Percentiles rank a stretch among this genome's conserved stretches.
phyloP scores from a whole-genome alignment of 2,888 invertebrate species.

The Tenthredo livida region DNA sequence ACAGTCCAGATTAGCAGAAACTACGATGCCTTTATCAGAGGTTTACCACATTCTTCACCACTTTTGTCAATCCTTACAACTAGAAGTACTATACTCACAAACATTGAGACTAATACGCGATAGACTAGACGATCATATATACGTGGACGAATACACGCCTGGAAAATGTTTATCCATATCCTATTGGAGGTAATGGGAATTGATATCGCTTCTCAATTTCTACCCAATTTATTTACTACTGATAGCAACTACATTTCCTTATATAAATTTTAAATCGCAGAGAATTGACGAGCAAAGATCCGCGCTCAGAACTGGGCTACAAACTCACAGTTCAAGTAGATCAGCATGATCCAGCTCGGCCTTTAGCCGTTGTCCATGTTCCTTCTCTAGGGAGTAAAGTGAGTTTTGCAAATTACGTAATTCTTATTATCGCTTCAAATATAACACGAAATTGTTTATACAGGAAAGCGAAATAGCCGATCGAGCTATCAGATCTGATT shows the following conservation, averaged over 20 bases:
- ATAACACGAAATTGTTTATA: conserved; percentile 43
- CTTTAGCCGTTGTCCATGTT: conserved; percentile 86
- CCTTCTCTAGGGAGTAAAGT: conserved; percentile 85
- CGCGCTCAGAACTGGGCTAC: conserved; percentile 92
- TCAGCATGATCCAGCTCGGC: conserved; percentile 87
- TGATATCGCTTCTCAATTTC: not conserved
- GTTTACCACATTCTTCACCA: conserved; percentile 92
- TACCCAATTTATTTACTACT: not conserved
- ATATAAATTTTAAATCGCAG: conserved; percentile 68
- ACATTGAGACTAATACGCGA: conserved; percentile 93
- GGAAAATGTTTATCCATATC: conserved; percentile 95
- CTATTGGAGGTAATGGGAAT: conserved; percentile 90
- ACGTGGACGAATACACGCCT: conserved; percentile 93
- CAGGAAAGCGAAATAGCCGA: conserved; percentile 86
- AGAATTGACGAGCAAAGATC: conserved; percentile 84
- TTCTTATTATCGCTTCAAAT: not conserved
- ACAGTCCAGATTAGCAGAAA: conserved; percentile 92
- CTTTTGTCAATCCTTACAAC: conserved; percentile 96
- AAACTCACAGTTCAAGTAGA: conserved; percentile 94
- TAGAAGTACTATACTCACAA: conserved; percentile 91
- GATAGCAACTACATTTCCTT: conserved; percentile 7
- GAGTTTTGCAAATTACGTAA: conserved; percentile 69
- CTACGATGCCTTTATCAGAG: conserved; percentile 88
- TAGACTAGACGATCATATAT: conserved; percentile 92
- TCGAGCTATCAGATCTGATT: conserved; percentile 91